phyloP scores from a whole-genome alignment of 1,140 invertebrate species.

The Aradophagus sp. region DNA sequence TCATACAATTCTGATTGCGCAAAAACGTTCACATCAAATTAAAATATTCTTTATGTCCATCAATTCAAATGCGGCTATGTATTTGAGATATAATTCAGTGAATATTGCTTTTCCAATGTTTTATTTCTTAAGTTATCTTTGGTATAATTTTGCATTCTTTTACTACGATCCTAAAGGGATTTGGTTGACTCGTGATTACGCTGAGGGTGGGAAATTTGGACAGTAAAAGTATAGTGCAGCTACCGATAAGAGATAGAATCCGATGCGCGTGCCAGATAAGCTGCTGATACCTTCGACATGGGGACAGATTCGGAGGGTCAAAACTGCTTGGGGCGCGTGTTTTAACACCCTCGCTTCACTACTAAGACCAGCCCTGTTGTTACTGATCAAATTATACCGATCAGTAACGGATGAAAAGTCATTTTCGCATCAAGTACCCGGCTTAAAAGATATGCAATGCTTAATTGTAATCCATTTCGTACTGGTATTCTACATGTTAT shows the following conservation, averaged over 20 bases:
- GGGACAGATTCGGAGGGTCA: slow-evolving; percentile 60
- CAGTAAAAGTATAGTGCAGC: slow-evolving; percentile 72
- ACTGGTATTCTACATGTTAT: slow-evolving; percentile 1
- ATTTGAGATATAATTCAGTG: too few species aligned
- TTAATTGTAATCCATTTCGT: slow-evolving; percentile 41
- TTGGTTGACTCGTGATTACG: slow-evolving; percentile 58
- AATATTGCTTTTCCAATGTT: too few species aligned
- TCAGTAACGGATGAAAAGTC: slow-evolving; percentile 63
- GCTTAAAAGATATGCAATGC: slow-evolving; percentile 63
- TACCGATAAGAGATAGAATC: slow-evolving; percentile 74
- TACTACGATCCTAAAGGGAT: slow-evolving; percentile 59
- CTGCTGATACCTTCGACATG: slow-evolving; percentile 69
- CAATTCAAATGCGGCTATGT: too few species aligned
- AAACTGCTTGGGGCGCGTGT: slow-evolving; percentile 61
- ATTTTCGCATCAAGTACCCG: slow-evolving; percentile 66
- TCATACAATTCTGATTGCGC: too few species aligned
- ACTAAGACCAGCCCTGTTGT: slow-evolving; percentile 53
- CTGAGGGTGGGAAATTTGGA: slow-evolving; percentile 52
- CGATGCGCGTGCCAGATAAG: slow-evolving; percentile 76
- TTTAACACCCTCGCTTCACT: slow-evolving; percentile 61
- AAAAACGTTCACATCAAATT: too few species aligned
- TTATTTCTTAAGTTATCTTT: too few species aligned
- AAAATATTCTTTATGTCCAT: too few species aligned
- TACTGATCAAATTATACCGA: slow-evolving; percentile 67
- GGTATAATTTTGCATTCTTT: slow-evolving; percentile 58